Base-by-base conservation (phyloP, 2,797 vertebrate species). In the Rhinichthys osculus region DNA sequence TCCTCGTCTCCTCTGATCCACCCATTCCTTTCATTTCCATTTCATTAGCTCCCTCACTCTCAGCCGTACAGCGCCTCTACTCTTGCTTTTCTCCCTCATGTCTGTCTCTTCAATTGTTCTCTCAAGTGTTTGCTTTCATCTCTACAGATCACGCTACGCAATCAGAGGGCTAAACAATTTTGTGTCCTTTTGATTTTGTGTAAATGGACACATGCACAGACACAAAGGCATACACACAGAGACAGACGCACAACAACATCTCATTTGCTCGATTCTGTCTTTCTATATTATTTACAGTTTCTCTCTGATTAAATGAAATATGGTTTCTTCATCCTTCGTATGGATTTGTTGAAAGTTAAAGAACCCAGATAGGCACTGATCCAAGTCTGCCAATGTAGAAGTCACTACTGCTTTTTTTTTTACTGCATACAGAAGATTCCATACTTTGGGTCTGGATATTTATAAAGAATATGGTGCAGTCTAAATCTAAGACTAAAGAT, bases 41-140 rank as follows among this genome's bases (percentile, higher is more conserved):
- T 87, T 89, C 88, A 88, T 88, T 80, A 84, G 78, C 59, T 23
- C 38, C 42, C 62, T 82, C 76, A 89, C 88, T 79, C 87, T 87
- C 92, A 91, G 57, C 70, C 90, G 90, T 91, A 91, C 88, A 88
- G 90, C 88, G 77, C 79, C 6, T 88, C 50, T 17, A 14, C n/a
- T 33, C 50, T 69, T 54, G 78, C 70, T 44, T 82, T 62, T 66
- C 47, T 78, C 82, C 35, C 66, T 54, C 73, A 84, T 71, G 44
- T 85, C 87, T 57, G 82, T 67, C 76, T 84, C 77, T 67, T 84
- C 71, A 69, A 81, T 88, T 88, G 83, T 52, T 70, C 81, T 74
- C 87, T 90, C 78, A 72, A 89, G 86, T 84, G 78, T 80, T 80
- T 80, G 78, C 87, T 90, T 90, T 90, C 87, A 87, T 90, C 87